A percentile compares a stretch with the other conserved stretches of the same genome.
phyloP scores from a whole-genome alignment of 2,888 invertebrate genomes.

The Eupithecia vulgata region DNA sequence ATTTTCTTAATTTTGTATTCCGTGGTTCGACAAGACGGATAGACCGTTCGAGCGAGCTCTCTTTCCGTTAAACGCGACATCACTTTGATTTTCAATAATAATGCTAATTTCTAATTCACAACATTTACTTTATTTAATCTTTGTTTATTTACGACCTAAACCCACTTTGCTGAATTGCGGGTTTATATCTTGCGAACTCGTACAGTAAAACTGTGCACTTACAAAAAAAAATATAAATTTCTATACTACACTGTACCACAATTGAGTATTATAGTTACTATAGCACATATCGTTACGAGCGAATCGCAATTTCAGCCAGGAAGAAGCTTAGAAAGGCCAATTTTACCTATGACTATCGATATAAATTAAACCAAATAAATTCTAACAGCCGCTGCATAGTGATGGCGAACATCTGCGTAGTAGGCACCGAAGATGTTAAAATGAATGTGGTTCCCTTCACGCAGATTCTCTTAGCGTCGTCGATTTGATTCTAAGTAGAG shows the following conservation, averaged over 20 bases:
- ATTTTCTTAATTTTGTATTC: too few species aligned
- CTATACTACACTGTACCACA: too few species aligned
- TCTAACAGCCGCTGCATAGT: too few species aligned
- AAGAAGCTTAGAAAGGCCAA: not conserved
- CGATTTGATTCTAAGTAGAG: too few species aligned
- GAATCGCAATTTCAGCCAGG: not conserved
- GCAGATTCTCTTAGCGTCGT: too few species aligned
- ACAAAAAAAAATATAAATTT: not conserved
- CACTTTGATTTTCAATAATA: not conserved
- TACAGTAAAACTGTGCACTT: not conserved
- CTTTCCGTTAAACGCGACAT: too few species aligned
- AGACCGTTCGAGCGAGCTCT: too few species aligned
- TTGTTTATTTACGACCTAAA: not conserved
- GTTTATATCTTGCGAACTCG: not conserved
- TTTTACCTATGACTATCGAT: not conserved
- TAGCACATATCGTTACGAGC: not conserved
- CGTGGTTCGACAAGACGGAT: too few species aligned
- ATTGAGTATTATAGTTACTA: too few species aligned
- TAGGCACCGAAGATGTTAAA: not conserved
- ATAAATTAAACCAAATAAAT: not conserved
- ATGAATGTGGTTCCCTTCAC: too few species aligned
- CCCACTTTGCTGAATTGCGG: not conserved
- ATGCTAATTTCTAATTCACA: not conserved
- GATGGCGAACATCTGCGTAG: not conserved
- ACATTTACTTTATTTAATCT: not conserved